phyloP scores from a whole-genome alignment of 2,888 invertebrate genomes.

The Gerosis bhagava region DNA sequence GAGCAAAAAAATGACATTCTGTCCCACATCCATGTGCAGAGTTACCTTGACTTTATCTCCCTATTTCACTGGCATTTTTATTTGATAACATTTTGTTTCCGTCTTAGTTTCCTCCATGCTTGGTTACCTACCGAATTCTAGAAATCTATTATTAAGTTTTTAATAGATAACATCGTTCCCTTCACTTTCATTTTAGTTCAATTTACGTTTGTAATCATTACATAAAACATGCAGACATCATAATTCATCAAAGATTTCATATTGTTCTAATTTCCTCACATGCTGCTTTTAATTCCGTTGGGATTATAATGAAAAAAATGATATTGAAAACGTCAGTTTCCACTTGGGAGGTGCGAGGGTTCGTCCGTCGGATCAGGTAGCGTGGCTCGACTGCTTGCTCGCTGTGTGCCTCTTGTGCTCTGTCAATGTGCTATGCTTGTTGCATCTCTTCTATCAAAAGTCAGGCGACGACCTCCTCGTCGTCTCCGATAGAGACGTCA shows the following conservation, averaged over 20 bases:
- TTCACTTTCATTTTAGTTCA: background rate
- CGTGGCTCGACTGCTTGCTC: conserved; percentile 88
- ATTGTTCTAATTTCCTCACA: conserved; percentile 72
- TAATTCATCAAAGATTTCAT: conserved; percentile 44
- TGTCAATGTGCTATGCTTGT: conserved; percentile 84
- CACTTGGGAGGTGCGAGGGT: conserved; percentile 78
- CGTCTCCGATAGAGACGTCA: conserved; percentile 58
- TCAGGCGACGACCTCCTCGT: conserved; percentile 47
- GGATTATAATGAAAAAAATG: conserved; percentile 58
- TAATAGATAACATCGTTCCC: no score
- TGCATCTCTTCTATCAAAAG: conserved; percentile 80
- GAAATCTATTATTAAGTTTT: no score
- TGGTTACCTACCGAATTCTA: no score
- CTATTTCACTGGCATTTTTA: conserved; percentile 69
- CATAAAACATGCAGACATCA: conserved; percentile 4
- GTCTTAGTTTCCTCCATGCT: no score
- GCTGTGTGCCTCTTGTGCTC: conserved; percentile 86
- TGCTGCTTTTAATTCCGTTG: conserved; percentile 72
- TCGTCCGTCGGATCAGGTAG: conserved; percentile 90
- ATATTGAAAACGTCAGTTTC: conserved; percentile 68
- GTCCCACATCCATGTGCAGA: conserved; percentile 72
- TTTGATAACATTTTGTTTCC: conserved; percentile 39
- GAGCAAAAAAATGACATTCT: conserved; percentile 72
- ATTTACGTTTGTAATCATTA: background rate
- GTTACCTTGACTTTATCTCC: conserved; percentile 66